A percentile compares a stretch with the other conserved stretches of the same genome.
Conservation (phyloP, 2,797 vertebrate genomes). For the Pteropus rufus region DNA sequence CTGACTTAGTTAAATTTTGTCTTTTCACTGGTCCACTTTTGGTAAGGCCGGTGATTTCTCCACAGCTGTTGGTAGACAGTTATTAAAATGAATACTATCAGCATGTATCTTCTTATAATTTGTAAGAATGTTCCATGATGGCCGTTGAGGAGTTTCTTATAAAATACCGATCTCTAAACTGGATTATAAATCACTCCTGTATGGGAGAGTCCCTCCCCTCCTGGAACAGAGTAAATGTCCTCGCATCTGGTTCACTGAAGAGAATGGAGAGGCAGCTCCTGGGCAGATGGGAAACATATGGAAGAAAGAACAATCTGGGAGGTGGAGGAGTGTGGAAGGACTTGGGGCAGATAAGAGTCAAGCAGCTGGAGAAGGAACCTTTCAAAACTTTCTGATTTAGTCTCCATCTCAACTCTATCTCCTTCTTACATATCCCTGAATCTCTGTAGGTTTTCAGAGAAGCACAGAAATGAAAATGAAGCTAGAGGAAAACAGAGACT, state of each 20-base stretch:
- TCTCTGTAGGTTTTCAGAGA: not conserved
- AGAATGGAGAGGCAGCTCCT: not conserved
- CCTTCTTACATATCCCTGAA: not conserved
- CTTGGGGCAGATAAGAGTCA: not conserved
- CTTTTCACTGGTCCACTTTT: not conserved
- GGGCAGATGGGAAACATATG: not conserved
- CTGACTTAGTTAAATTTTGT: not conserved
- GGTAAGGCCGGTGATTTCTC: not conserved
- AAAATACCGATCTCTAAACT: conserved; percentile 18
- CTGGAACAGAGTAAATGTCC: not conserved
- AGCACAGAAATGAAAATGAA: not conserved
- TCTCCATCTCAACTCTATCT: not conserved
- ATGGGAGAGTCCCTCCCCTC: not conserved
- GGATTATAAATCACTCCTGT: not conserved
- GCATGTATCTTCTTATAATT: not conserved
- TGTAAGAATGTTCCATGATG: not conserved
- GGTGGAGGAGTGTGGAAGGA: not conserved
- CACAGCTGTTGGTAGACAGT: not conserved
- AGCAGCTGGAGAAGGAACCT: not conserved
- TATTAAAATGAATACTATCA: conserved; percentile 20
- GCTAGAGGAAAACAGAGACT: not conserved
- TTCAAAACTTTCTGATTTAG: not conserved
- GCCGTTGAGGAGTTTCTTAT: not conserved
- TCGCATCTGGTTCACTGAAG: not conserved
- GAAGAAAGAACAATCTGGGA: not conserved